A percentile compares a stretch with the other conserved stretches of the same genome.
phyloP scores from a whole-genome alignment of 53 echinoderm and acorn worm genomes.

The Temnopleurus reevesii region DNA sequence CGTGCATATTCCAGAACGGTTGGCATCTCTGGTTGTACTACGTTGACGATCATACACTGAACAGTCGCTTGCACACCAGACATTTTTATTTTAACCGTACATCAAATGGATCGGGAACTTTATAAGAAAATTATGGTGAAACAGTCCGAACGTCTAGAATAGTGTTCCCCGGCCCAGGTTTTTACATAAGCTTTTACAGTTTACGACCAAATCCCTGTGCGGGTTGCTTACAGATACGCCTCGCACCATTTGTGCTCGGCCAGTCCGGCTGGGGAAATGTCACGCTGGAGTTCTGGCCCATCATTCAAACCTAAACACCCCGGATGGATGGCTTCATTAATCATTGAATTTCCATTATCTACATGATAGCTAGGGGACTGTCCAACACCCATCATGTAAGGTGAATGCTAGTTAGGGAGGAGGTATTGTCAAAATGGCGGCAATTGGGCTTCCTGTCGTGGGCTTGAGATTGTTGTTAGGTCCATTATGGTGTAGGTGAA shows the following conservation, averaged over 20 bases:
- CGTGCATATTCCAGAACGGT: no score
- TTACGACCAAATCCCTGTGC: no score
- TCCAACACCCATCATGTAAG: not conserved
- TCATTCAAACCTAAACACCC: conserved; percentile 13
- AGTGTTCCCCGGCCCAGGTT: no score
- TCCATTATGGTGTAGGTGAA: not conserved
- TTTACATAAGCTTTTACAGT: no score
- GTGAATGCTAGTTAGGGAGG: not conserved
- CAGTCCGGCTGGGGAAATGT: not conserved
- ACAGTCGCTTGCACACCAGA: no score
- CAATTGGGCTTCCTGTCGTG: not conserved
- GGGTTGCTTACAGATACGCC: no score
- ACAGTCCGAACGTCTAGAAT: no score
- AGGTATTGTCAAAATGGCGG: not conserved
- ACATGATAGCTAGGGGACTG: not conserved
- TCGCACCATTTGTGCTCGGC: not conserved
- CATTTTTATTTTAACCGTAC: no score
- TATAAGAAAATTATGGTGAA: no score
- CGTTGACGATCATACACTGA: no score
- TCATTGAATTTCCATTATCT: conserved; percentile 28
- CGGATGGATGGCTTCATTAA: conserved; percentile 18
- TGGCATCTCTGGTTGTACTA: no score
- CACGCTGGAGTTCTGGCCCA: not conserved
- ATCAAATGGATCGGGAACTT: no score
- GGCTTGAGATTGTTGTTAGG: not conserved